These are phyloP conservation scores for Corapipo altera DNA, from an alignment of 2,113 vertebrate genomes.

Conservation along the genomic window DNA sequence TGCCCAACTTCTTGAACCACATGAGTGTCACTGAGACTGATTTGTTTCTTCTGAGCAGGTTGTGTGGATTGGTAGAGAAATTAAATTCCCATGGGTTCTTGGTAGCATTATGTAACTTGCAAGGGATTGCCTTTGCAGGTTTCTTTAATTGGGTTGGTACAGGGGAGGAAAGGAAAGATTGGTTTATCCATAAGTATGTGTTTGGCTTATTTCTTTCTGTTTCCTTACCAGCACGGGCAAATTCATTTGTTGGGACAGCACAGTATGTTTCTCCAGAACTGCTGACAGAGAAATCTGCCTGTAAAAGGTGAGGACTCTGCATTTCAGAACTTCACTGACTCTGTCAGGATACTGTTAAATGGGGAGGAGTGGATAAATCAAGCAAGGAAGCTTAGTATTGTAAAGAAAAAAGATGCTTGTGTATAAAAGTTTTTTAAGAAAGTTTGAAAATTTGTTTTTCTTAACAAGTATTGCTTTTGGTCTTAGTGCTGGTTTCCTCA, in stretches of 20 bases:
- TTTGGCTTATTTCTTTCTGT: neutral
- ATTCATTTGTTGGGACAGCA: slow-evolving; percentile 98
- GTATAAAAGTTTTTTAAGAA: neutral
- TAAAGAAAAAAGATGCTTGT: neutral
- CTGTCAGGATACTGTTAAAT: neutral
- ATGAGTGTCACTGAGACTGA: neutral
- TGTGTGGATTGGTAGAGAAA: neutral
- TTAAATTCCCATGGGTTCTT: neutral
- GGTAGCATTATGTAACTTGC: neutral
- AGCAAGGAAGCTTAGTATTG: neutral
- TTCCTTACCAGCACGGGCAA: slow-evolving; percentile 84
- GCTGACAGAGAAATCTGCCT: slow-evolving; percentile 97
- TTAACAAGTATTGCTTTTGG: neutral
- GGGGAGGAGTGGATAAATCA: neutral
- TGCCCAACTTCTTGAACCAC: neutral
- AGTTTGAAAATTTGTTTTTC: neutral
- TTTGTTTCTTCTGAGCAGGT: neutral
- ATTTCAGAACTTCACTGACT: neutral
- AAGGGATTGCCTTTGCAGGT: neutral
- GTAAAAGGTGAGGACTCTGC: slow-evolving; percentile 88
- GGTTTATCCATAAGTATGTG: neutral
- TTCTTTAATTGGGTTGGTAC: neutral
- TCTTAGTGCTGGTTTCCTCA: neutral
- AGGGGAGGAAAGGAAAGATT: neutral
- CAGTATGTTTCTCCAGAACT: slow-evolving; percentile 98